Percentiles rank a stretch among this genome's conserved stretches.
Evolutionary conservation across 2,797 vertebrate genomes (phyloP).

Genomic region (Gastrophryne carolinensis): DNA sequence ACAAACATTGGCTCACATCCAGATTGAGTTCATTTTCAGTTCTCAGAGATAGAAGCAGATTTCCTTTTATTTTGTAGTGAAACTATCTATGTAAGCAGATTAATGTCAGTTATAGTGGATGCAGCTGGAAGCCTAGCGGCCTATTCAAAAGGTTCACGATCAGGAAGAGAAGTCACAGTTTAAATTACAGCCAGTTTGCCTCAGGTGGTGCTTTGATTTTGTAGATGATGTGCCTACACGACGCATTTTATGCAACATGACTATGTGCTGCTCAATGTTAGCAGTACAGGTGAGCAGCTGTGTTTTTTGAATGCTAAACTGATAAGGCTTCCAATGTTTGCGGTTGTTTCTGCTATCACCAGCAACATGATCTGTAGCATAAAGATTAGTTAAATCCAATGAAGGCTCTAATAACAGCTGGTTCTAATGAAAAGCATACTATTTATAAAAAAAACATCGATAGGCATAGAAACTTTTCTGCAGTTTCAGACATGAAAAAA

Average conservation of each 20-base stretch:
- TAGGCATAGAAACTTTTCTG: too few relatives aligned
- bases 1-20: not conserved
- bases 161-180: conserved; percentile 15
- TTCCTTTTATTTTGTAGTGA: conserved; percentile 17
- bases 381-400: not conserved
- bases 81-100: conserved; percentile 8
- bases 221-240: not conserved
- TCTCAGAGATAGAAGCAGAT: conserved; percentile 3
- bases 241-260: not conserved
- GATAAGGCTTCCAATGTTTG: not conserved
- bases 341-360: not conserved
- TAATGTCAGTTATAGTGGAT: conserved; percentile 26
- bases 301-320: not conserved
- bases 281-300: not conserved
- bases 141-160: conserved; percentile 2
- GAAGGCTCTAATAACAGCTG: not conserved
- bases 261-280: not conserved
- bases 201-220: conserved; percentile 3
- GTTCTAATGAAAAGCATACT: not conserved
- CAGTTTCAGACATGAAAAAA: too few relatives aligned
- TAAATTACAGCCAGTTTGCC: conserved; percentile 23
- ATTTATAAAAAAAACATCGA: not conserved
- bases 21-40: conserved; percentile 39
- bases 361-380: not conserved
- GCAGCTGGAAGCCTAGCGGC: conserved; percentile 28